A percentile compares a stretch with the other conserved stretches of the same genome.
phyloP scores from a whole-genome alignment of 2,888 invertebrate species.

The Argyresthia goedartella region DNA sequence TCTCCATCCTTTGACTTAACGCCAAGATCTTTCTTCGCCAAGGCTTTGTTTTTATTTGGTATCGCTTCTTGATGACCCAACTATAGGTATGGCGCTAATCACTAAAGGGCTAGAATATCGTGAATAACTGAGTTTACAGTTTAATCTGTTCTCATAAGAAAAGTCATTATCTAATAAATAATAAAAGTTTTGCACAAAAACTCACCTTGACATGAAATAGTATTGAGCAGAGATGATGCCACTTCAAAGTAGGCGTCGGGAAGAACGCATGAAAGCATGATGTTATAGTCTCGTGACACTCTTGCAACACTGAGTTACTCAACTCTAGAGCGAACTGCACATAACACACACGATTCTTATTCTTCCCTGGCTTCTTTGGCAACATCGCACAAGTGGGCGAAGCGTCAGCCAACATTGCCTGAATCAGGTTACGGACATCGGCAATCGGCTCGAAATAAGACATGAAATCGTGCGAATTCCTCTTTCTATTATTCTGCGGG shows the following conservation, averaged over 20 bases:
- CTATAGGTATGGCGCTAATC: too few species aligned
- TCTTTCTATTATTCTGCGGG: conserved; percentile 75
- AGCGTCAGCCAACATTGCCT: conserved; percentile 84
- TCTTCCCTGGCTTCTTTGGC: conserved; percentile 43
- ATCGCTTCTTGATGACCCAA: too few species aligned
- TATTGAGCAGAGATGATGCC: conserved; percentile 90
- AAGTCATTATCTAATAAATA: too few species aligned
- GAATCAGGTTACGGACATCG: conserved; percentile 84
- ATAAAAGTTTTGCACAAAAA: not conserved
- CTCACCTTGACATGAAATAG: conserved; percentile 77
- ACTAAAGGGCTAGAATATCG: too few species aligned
- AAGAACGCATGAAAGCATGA: conserved; percentile 96
- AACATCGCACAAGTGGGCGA: conserved; percentile 47
- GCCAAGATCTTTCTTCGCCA: too few species aligned
- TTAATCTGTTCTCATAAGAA: too few species aligned
- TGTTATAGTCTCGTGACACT: conserved; percentile 92
- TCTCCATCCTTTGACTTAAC: too few species aligned
- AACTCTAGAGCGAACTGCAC: conserved; percentile 69
- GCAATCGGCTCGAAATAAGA: conserved; percentile 88
- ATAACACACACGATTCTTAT: conserved; percentile 46
- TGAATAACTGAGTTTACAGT: too few species aligned
- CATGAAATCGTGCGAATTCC: conserved; percentile 75
- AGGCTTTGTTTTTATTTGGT: too few species aligned
- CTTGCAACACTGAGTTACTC: conserved; percentile 83
- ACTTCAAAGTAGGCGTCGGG: conserved; percentile 92